Percentiles rank a stretch among this genome's conserved stretches.
Conservation (phyloP, 2,888 invertebrate genomes). For the Asteroscopus sphinx region DNA sequence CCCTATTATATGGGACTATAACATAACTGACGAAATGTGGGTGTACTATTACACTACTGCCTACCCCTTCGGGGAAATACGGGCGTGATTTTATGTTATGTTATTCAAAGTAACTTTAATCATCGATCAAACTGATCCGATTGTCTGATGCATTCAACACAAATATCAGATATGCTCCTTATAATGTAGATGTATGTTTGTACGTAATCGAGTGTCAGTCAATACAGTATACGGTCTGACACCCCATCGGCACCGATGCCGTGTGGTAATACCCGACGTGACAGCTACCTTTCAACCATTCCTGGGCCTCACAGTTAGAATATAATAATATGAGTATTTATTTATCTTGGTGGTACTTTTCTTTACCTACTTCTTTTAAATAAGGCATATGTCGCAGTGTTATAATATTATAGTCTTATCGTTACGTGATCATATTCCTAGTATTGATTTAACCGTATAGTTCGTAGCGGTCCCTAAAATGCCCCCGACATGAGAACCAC, state of each 20-base stretch:
- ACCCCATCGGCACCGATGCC: neutral
- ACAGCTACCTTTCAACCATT: slow-evolving; percentile 12
- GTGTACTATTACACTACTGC: no score
- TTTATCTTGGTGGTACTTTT: neutral
- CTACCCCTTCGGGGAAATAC: no score
- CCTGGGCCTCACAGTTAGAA: neutral
- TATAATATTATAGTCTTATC: no score
- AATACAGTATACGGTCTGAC: slow-evolving; percentile 12
- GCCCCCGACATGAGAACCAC: no score
- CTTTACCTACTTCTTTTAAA: no score
- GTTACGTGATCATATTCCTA: no score
- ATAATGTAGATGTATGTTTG: slow-evolving; percentile 1
- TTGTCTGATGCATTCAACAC: slow-evolving; percentile 2
- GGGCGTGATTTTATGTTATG: no score
- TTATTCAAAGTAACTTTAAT: neutral
- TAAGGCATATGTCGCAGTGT: no score
- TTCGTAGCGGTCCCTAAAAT: no score
- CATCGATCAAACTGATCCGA: neutral
- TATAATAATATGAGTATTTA: slow-evolving; percentile 4
- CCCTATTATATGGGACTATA: no score
- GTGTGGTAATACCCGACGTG: slow-evolving; percentile 2
- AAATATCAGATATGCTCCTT: slow-evolving; percentile 19
- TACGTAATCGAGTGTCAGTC: slow-evolving; percentile 43
- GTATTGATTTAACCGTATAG: no score
- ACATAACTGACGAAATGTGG: no score